A percentile compares a stretch with the other conserved stretches of the same genome.
phyloP scores from a whole-genome alignment of 2,888 invertebrate genomes.

The Agrypnus murinus region DNA sequence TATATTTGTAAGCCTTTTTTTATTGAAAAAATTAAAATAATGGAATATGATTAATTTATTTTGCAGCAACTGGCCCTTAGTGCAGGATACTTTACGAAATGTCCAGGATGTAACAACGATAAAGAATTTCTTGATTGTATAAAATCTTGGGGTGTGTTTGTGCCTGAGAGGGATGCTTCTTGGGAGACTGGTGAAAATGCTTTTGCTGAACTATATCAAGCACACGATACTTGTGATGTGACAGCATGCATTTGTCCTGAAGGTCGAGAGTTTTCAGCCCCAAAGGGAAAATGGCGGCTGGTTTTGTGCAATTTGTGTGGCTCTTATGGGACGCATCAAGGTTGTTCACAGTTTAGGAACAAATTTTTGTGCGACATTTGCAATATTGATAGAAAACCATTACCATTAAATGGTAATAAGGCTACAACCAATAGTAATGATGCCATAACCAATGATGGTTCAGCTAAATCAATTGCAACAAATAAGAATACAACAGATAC shows the following conservation, averaged over 20 bases:
- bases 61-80: slow-evolving; percentile 34
- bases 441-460: too few species aligned
- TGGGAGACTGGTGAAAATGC: slow-evolving; percentile 44
- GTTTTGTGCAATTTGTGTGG: slow-evolving; percentile 44
- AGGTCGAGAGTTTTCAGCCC: slow-evolving; percentile 26
- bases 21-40: too few species aligned
- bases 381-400: not conserved
- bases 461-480: too few species aligned
- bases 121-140: slow-evolving; percentile 30
- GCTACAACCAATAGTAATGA: too few species aligned
- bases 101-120: slow-evolving; percentile 44
- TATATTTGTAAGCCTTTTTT: too few species aligned
- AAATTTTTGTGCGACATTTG: slow-evolving; percentile 36
- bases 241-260: slow-evolving; percentile 39
- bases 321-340: slow-evolving; percentile 39
- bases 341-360: slow-evolving; percentile 21
- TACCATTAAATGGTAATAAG: not conserved
- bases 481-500: too few species aligned
- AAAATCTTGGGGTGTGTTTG: slow-evolving; percentile 42
- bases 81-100: slow-evolving; percentile 50
- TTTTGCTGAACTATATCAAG: slow-evolving; percentile 39
- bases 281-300: slow-evolving; percentile 37
- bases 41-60: too few species aligned
- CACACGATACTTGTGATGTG: slow-evolving; percentile 34
- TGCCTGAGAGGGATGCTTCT: slow-evolving; percentile 46